Evolutionary conservation across 2,113 vertebrate genomes (phyloP).

Genomic region (Etia nguti): DNA sequence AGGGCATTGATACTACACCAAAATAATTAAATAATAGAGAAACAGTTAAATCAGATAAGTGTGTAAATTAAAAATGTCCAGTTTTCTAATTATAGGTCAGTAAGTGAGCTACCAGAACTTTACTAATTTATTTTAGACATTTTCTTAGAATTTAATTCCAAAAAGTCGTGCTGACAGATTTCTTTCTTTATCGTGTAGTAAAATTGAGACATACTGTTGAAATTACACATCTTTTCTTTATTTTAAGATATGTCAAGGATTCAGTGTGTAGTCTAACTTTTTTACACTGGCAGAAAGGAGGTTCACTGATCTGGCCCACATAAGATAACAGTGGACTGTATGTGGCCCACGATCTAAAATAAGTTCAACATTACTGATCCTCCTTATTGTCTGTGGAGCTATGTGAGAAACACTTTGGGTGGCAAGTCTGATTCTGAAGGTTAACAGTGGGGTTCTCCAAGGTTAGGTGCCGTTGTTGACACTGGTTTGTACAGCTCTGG

Average conservation of each 20-base stretch:
- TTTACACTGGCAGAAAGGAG: neutral
- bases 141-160: neutral
- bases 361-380: rapidly evolving
- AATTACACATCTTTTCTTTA: neutral
- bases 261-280: neutral
- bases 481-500: neutral
- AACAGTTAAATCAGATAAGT: neutral
- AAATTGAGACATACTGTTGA: rapidly evolving
- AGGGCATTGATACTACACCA: rapidly evolving
- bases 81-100: rapidly evolving
- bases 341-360: neutral
- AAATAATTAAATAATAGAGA: rapidly evolving
- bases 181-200: neutral
- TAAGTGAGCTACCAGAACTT: neutral
- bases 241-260: neutral
- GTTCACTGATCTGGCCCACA: rapidly evolving
- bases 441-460: neutral
- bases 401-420: neutral
- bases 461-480: neutral
- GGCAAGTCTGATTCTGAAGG: neutral
- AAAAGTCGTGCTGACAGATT: neutral
- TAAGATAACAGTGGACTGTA: neutral
- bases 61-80: rapidly evolving
- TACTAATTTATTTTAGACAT: rapidly evolving
- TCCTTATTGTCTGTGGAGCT: neutral